Conservation (phyloP, 2,113 vertebrate species). For the Candoia aspera region DNA sequence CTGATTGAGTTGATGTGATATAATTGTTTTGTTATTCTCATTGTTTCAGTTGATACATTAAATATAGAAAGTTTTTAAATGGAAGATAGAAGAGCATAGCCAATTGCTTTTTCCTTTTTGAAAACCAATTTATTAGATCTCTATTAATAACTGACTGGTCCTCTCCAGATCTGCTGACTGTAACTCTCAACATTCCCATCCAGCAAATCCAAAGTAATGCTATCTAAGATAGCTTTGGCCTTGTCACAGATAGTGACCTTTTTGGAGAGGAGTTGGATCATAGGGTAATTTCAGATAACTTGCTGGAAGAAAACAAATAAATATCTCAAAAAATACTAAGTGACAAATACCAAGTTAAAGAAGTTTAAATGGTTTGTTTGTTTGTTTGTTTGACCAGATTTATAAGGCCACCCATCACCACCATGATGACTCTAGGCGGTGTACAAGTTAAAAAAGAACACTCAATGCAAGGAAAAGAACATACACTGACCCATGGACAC, state of each 20-base stretch:
- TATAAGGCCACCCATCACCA: background rate
- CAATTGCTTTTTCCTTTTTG: too few relatives aligned
- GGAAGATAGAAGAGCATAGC: too few relatives aligned
- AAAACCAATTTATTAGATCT: too few relatives aligned
- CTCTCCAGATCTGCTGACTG: too few relatives aligned
- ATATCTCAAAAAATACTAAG: background rate
- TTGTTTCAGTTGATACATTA: too few relatives aligned
- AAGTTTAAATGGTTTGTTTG: background rate
- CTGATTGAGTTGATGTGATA: too few relatives aligned
- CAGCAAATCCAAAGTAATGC: too few relatives aligned
- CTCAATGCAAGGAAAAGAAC: background rate
- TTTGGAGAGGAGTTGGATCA: background rate
- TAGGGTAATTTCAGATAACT: background rate
- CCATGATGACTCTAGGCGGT: background rate
- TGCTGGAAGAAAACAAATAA: background rate
- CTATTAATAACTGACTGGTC: too few relatives aligned
- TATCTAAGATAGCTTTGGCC: background rate
- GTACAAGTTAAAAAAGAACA: background rate
- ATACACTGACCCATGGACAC: background rate
- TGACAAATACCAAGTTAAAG: background rate
- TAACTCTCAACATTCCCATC: too few relatives aligned
- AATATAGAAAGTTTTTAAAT: too few relatives aligned
- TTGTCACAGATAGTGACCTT: background rate
- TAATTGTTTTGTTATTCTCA: too few relatives aligned
- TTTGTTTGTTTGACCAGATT: background rate